Evolutionary conservation across 2,113 vertebrate genomes (phyloP), one percentile per base, ranked within the genome.

Genomic region (Gulo gulo): DNA sequence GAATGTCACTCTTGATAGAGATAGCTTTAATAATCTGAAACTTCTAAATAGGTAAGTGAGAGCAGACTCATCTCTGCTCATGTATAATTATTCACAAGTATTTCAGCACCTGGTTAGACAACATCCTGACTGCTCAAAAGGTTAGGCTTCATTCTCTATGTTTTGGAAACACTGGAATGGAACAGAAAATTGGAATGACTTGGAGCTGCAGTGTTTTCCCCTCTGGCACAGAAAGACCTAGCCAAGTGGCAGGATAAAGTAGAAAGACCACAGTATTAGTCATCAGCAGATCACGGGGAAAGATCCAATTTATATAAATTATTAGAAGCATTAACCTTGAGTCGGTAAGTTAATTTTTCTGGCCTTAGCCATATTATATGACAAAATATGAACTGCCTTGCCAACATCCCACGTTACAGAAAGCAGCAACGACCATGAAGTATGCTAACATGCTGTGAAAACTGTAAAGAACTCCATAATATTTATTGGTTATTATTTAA

Each of bases 271-370:
- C 39, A 13, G 45, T 91, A 76, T 94, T 71, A 67, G 36, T 63
- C 29, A 88, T 45, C 18, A 96, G 4, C 20, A 73, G 23, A 86
- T 82, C 18, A 74, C 50, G 7, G 39, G 45, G 42, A 65, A 97
- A 39, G 4, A 57, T 93, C 20, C 9, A 91, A 74, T 69, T 95
- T 85, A 63, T 39, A 63, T 55, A 94, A 65, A 61, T 88, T 57
- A 78, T 61, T 82, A 65, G 34, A n/a, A 42, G 1, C 45, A 86
- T 61, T 93, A 39, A n/a, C 47, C 23, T 71, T 76, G 36, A 0
- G 26, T 16, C 93, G 16, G 5, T 50, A 89, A 89, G 50, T 82
- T 81, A 59, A 88, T 50, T 71, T 76, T 79, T 97, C 39, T 96
- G 47, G 7, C 7, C 29, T 81, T 59, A 24, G 21, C 34, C 36